Conservation (phyloP, 2,797 vertebrate genomes). For the Cossypha niveicapilla region DNA sequence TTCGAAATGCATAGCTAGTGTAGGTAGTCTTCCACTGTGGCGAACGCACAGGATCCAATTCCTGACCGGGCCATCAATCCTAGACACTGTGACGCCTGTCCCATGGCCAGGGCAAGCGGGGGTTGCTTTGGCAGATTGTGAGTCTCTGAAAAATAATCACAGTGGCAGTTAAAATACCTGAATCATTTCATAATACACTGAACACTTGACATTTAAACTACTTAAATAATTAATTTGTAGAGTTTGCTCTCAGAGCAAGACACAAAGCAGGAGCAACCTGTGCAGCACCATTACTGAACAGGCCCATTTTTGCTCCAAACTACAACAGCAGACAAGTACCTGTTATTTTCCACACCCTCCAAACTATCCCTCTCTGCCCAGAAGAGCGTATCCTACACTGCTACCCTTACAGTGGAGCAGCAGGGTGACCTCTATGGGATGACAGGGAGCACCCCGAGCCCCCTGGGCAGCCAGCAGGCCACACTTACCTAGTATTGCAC, state of each 20-base stretch:
- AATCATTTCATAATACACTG: accelerated
- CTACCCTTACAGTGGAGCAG: accelerated
- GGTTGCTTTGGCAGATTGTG: slow-evolving; percentile 99
- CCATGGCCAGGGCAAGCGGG: slow-evolving; percentile 92
- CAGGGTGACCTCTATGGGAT: accelerated
- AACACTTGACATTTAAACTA: not conserved
- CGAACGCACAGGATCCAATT: slow-evolving; percentile 94
- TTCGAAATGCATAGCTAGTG: slow-evolving; percentile 86
- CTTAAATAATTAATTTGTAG: accelerated
- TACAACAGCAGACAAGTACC: accelerated
- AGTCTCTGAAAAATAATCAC: slow-evolving; percentile 82
- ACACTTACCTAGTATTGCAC: slow-evolving; percentile 97
- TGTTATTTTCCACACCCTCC: accelerated
- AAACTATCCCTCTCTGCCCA: not conserved
- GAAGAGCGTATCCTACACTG: accelerated
- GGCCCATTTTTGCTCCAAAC: not conserved
- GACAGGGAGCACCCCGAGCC: accelerated
- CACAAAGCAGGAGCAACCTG: not conserved
- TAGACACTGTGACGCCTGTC: slow-evolving; percentile 95
- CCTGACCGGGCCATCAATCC: slow-evolving; percentile 96
- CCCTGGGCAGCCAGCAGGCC: accelerated
- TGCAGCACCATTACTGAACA: accelerated
- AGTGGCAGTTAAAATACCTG: not conserved
- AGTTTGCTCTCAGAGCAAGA: not conserved
- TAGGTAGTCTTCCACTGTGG: slow-evolving; percentile 96